Conservation (phyloP, 2,113 vertebrate species). For the Dasyornis broadbenti region DNA sequence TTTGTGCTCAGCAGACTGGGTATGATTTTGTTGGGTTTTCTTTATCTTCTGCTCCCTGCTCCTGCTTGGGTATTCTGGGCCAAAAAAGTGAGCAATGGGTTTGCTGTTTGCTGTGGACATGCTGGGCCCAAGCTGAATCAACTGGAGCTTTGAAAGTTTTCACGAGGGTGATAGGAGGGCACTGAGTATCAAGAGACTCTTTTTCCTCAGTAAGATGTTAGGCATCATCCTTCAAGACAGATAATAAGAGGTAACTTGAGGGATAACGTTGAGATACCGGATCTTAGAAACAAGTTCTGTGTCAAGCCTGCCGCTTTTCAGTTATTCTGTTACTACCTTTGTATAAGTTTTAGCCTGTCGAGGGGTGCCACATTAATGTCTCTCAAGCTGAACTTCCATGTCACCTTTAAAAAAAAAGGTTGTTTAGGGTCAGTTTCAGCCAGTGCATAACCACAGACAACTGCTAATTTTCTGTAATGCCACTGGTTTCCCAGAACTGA, state of each 20-base stretch:
- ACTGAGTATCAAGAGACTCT: background rate
- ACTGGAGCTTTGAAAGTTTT: background rate
- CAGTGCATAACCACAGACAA: background rate
- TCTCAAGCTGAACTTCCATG: background rate
- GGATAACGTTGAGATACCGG: background rate
- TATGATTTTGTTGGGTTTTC: background rate
- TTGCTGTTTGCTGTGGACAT: background rate
- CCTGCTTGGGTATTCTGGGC: background rate
- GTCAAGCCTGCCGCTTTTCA: background rate
- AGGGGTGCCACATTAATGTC: background rate
- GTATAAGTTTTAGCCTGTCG: background rate
- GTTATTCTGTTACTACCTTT: background rate
- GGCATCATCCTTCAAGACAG: background rate
- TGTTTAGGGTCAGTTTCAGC: background rate
- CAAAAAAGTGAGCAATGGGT: background rate
- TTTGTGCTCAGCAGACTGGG: background rate
- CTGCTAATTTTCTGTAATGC: background rate
- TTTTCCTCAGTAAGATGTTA: background rate
- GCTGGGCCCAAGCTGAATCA: background rate
- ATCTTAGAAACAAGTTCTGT: background rate
- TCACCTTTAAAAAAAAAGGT: background rate
- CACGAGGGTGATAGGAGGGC: background rate
- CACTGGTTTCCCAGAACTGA: background rate
- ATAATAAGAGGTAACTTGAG: background rate
- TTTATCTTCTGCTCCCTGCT: background rate